Conservation (phyloP, 2,888 invertebrate genomes). For the Meloe dianella region DNA sequence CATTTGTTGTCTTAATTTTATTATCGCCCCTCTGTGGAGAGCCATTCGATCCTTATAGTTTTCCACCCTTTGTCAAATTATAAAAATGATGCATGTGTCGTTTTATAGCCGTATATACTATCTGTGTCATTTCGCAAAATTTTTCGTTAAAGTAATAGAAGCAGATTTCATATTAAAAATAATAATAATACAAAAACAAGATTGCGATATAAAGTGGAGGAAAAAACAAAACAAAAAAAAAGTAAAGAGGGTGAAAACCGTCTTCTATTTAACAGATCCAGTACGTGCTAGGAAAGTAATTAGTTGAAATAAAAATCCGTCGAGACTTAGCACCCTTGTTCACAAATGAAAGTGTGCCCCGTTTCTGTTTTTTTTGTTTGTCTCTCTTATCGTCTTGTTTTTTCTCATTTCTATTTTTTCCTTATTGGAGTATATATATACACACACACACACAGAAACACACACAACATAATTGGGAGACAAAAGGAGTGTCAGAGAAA, state of each 20-base stretch:
- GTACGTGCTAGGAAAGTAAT: conserved; percentile 60
- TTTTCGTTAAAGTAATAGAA: not conserved
- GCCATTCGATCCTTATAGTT: conserved; percentile 30
- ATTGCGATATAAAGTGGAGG: conserved; percentile 5
- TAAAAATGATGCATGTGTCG: conserved; percentile 28
- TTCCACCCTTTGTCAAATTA: conserved; percentile 32
- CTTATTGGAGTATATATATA: not conserved
- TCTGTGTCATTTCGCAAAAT: not conserved
- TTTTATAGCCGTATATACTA: conserved; percentile 14
- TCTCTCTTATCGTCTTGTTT: not conserved
- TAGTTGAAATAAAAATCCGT: conserved; percentile 61
- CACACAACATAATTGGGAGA: conserved; percentile 5
- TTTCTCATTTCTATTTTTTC: not conserved
- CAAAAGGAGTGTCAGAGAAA: not conserved
- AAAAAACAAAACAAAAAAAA: conserved; percentile 9
- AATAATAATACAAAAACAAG: not conserved
- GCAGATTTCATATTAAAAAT: conserved; percentile 4
- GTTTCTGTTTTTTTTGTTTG: conserved; percentile 23
- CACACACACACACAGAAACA: not conserved
- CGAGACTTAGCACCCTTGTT: conserved; percentile 46
- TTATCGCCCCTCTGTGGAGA: conserved; percentile 53
- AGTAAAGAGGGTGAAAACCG: conserved; percentile 22
- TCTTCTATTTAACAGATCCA: conserved; percentile 36
- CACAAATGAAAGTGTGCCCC: conserved; percentile 57
- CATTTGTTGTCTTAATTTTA: conserved; percentile 59